Evolutionary conservation across 2,797 vertebrate genomes (phyloP), one percentile per base, ranked within the genome.

Genomic region (Phalloptychus januarius): DNA sequence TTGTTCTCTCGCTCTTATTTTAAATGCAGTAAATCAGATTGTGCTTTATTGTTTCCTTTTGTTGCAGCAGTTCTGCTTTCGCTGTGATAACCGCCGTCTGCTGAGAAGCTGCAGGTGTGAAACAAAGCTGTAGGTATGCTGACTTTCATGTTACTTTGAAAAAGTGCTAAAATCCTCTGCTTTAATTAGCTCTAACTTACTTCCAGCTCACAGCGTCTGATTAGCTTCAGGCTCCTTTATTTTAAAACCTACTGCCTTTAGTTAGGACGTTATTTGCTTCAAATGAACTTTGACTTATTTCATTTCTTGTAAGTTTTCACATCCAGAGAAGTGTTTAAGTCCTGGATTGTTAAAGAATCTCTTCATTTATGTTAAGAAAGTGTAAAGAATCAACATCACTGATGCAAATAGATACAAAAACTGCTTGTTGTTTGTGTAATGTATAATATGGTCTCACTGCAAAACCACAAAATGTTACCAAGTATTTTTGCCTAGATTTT

Each of bases 61-160:
- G 25, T 45, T 71, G 3, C 52, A 23, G 31, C n/a, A 23, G 50
- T 11, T 77, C 50, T 54, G 67, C 65, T 2, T 12, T 25, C 23
- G 33, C 38, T 31, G 65, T 23, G 50, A 77, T 44, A 71, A 44
- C 18, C 3, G 12, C 67, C 20, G 16, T 45, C 7, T 23, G 18
- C 36, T 15, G 12, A 45, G 40, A 46, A 45, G n/a, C 36, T 52
- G 56, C 31, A 71, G n/a, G 40, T 58, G 7, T 38, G 13, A 56
- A 46, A 45, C 67, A 16, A 74, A 74, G 73, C 73, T 74, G 52
- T 5, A 74, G 72, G 72, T 58, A 28, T 56, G 33, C 71, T 38
- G 54, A 42, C 54, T 61, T 74, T 74, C 33, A 42, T 74, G 15
- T 38, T 56, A 74, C 72, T 74, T 58, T 74, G 72, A 44, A 16